These are phyloP conservation scores for Gracilinanus agilis DNA, from an alignment of 2,113 vertebrate genomes.

Conservation along the genomic window DNA sequence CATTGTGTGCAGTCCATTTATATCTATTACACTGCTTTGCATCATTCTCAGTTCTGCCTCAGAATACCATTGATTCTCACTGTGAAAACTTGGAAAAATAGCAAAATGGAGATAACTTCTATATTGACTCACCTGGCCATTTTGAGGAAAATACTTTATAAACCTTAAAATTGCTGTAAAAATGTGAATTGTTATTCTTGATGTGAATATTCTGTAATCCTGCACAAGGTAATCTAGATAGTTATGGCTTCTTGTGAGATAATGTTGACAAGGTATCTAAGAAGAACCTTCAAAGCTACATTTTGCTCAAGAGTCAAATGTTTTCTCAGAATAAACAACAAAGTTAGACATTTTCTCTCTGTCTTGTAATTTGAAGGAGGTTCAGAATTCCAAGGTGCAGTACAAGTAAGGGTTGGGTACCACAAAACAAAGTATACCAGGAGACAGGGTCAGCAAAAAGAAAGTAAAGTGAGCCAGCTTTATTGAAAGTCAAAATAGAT, in stretches of 20 bases:
- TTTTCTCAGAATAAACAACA: neutral
- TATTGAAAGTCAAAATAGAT: neutral
- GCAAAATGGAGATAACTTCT: slow-evolving; percentile 13
- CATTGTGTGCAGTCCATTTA: slow-evolving; percentile 21
- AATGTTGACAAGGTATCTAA: neutral
- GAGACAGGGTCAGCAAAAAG: too few species aligned
- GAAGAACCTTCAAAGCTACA: neutral
- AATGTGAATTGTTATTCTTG: neutral
- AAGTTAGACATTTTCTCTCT: neutral
- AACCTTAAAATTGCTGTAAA: neutral
- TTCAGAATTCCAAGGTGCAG: neutral
- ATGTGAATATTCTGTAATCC: neutral
- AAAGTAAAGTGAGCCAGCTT: too few species aligned
- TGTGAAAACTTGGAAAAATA: neutral
- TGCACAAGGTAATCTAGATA: neutral
- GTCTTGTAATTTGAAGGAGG: neutral
- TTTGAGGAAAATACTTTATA: neutral
- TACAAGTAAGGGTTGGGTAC: neutral
- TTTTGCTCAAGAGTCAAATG: neutral
- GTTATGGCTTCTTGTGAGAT: neutral
- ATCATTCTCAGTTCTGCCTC: neutral
- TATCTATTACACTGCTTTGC: slow-evolving; percentile 21
- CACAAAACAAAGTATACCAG: neutral
- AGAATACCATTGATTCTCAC: neutral
- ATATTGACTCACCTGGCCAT: slow-evolving; percentile 30